Conservation (phyloP, 2,797 vertebrate species). For the Danio tinwini region DNA sequence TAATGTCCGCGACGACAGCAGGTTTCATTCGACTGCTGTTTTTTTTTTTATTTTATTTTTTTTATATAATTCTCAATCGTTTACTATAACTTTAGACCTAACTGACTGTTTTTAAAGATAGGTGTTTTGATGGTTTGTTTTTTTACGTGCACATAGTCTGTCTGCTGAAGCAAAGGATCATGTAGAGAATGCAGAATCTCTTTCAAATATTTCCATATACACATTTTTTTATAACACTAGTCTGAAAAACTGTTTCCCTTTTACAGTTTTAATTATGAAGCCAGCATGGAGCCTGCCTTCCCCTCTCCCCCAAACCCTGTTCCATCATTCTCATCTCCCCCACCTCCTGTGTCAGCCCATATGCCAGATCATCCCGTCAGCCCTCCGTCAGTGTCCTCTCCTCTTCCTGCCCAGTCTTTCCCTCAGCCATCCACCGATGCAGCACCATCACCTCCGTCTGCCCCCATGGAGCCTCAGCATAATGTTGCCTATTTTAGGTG, state of each 20-base stretch:
- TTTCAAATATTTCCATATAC: too few relatives aligned
- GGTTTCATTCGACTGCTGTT: too few relatives aligned
- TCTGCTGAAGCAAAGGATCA: too few relatives aligned
- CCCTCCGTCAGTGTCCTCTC: constrained; percentile 48
- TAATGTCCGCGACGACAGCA: too few relatives aligned
- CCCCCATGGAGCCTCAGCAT: constrained; percentile 67
- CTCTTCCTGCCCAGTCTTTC: constrained; percentile 53
- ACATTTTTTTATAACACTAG: background rate
- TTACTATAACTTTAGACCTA: too few relatives aligned
- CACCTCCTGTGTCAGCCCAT: constrained; percentile 44
- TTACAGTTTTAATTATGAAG: background rate
- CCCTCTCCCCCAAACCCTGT: constrained; percentile 25
- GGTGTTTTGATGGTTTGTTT: too few relatives aligned
- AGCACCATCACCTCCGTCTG: constrained; percentile 1
- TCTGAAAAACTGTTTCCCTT: background rate
- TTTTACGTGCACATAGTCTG: too few relatives aligned
- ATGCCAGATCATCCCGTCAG: constrained; percentile 31
- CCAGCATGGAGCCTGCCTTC: constrained; percentile 1
- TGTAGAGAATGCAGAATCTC: too few relatives aligned
- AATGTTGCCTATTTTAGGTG: constrained; percentile 81
- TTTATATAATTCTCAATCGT: too few relatives aligned
- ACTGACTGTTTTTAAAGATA: too few relatives aligned
- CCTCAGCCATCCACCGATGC: constrained; percentile 30
- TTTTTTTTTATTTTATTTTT: too few relatives aligned
- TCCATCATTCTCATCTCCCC: constrained; percentile 47